Base-by-base conservation (phyloP, 2,113 vertebrate genomes). In the Pycnonotus jocosus region DNA sequence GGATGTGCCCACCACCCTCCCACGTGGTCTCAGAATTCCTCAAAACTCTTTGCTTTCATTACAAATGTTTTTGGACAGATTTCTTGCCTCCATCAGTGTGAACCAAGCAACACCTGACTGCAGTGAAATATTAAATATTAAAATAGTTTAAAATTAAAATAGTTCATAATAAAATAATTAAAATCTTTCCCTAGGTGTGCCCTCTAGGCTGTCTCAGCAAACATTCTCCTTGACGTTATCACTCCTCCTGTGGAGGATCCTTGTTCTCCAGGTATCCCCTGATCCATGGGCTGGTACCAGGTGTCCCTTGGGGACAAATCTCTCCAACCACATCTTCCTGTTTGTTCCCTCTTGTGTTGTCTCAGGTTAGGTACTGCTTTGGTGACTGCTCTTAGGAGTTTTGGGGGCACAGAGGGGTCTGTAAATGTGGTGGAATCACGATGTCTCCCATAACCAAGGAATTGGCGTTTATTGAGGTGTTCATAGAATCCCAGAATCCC, bases 141-240 rank as follows among this genome's bases (percentile, higher is more conserved):
- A 65, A 53, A 37, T 22, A 20, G n/a, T n/a, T n/a, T n/a, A n/a
- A n/a, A n/a, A n/a, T n/a, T n/a, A n/a, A n/a, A n/a, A n/a, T n/a
- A n/a, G n/a, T n/a, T n/a, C n/a, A n/a, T n/a, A n/a, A n/a, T 69
- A 31, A 65, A 53, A 37, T 22, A 20, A 51, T 45, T 69, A 31
- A 65, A 53, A 37, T 22, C 18, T 42, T 70, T 62, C 19, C 31
- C 15, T 15, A 47, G 37, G 31, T 35, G 33, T 77, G 74, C 37
- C 15, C 15, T 78, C 60, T 42, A 30, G 24, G 28, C 45, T 56
- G 9, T 21, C 53, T 72, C 76, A 72, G 58, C 62, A 73, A 53
- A 10, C 3, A 1, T 15, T 69, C 42, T 60, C 54, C 53, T 11
- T 19, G 10, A 6, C 15, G 38, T 25, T 27, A 45, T 31, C 0